Conservation (phyloP, 2,113 vertebrate genomes). For the Odontophorus gujanensis region DNA sequence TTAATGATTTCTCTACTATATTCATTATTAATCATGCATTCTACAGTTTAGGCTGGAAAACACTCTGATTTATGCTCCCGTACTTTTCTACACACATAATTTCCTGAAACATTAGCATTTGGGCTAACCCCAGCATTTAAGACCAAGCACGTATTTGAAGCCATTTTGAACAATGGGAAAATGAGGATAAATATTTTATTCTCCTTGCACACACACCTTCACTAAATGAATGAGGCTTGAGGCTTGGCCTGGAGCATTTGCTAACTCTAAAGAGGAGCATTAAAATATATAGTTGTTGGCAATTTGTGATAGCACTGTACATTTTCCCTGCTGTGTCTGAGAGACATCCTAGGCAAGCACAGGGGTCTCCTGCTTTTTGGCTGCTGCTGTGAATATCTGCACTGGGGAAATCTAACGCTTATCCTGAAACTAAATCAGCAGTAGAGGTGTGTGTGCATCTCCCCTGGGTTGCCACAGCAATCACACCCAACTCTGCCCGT, state of each 20-base stretch:
- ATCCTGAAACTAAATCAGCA: neutral
- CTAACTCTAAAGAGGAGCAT: neutral
- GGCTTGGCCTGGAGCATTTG: neutral
- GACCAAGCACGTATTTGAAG: slow-evolving; percentile 17
- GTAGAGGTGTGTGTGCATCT: neutral
- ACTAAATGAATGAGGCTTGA: neutral
- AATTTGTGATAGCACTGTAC: neutral
- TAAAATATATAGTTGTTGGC: slow-evolving; percentile 31
- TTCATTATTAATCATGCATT: slow-evolving; percentile 38
- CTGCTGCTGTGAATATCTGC: neutral
- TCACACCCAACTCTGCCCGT: neutral
- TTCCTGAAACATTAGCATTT: slow-evolving; percentile 62
- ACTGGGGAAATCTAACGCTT: neutral
- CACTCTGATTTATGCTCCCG: slow-evolving; percentile 45
- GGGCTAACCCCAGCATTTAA: slow-evolving; percentile 40
- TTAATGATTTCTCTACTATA: slow-evolving; percentile 62
- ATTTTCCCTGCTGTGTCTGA: slow-evolving; percentile 34
- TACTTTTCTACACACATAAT: slow-evolving; percentile 56
- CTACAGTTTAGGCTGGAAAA: slow-evolving; percentile 45
- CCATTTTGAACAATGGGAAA: slow-evolving; percentile 22
- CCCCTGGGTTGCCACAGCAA: neutral
- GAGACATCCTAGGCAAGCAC: neutral
- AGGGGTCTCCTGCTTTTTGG: slow-evolving; percentile 26
- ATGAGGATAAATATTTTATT: slow-evolving; percentile 12
- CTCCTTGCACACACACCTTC: neutral